Evolutionary conservation across 2,113 vertebrate genomes (phyloP).

Genomic region (Scatophagus argus): DNA sequence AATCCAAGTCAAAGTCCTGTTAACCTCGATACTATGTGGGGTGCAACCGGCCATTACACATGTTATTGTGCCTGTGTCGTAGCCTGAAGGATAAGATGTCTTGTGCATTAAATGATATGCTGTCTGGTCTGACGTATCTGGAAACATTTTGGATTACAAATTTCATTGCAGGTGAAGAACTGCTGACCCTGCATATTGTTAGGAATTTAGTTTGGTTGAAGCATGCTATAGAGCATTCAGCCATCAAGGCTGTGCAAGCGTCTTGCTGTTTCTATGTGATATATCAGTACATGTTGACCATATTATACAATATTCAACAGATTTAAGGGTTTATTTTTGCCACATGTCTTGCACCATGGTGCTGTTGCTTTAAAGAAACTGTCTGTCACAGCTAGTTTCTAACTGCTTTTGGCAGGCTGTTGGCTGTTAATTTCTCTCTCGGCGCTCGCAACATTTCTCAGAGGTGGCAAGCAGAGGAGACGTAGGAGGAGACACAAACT

Average conservation of each 20-base stretch:
- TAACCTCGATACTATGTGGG: conserved; percentile 27
- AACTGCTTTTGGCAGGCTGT: conserved; percentile 19
- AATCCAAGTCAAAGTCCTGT: conserved; percentile 15
- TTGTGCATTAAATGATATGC: neutral
- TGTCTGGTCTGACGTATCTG: neutral
- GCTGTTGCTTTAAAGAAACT: conserved; percentile 39
- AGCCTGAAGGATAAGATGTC: too few species aligned
- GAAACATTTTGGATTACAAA: too few species aligned
- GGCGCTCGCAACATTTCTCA: neutral
- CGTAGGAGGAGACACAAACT: conserved; percentile 33
- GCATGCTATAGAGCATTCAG: neutral
- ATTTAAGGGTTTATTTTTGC: conserved; percentile 3
- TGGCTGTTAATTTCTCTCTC: conserved; percentile 35
- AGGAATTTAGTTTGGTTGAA: neutral
- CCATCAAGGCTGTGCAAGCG: neutral
- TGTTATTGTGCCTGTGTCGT: too few species aligned
- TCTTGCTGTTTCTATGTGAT: too few species aligned
- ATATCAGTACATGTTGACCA: too few species aligned
- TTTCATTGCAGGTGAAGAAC: too few species aligned
- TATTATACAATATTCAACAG: conserved; percentile 20
- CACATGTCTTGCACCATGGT: conserved; percentile 5
- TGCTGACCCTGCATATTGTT: neutral
- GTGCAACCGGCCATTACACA: neutral
- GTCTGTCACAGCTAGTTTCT: conserved; percentile 23
- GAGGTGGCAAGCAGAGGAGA: conserved; percentile 21